Base-by-base conservation (phyloP, 2,113 vertebrate genomes). In the Dasyurus viverrinus region DNA sequence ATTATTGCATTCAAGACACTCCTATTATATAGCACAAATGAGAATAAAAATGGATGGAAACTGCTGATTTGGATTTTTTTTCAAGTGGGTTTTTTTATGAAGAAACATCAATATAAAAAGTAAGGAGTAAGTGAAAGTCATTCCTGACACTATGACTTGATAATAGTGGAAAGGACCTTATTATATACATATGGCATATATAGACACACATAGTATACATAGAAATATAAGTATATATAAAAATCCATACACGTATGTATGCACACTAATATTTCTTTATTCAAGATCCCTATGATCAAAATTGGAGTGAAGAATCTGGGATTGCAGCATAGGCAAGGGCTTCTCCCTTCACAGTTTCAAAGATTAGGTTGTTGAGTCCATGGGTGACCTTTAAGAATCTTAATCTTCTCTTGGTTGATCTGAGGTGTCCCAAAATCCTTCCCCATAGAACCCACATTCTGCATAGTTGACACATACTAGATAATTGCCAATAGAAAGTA, bases 81-180 rank as follows among this genome's bases (percentile, higher is more conserved):
- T 53, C 22, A 90, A 93, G 60, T 89, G 52, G 91, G 91, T 8
- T 48, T 89, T 92, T 47, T 47, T 53, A 90, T 55, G 25, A 2
- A 92, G 92, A 92, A 94, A 22, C 52, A 76, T 68, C 25, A 57
- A 19, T 90, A 93, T 93, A 36, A 92, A 14, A 94, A 89, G 52
- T 2, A 92, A 96, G 19, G 54, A 90, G 48, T 84, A 92, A 90
- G 68, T 23, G 1, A n/a, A 76, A 76, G 19, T 84, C 68, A 84
- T 42, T 84, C 8, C 68, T 84, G 6, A 84, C 42, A 42, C 68
- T 14, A 84, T 84, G 68, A 12, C 36, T 30, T 68, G 11, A n/a
- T n/a, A n/a, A 76, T 4, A 76, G 60, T 76, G 14, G 30, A 76
- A 76, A 76, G 30, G n/a, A 14, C 3, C 60, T 2, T 14, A 57